Conservation (phyloP, 1,140 invertebrate genomes). For the Diorhabda sublineata region DNA sequence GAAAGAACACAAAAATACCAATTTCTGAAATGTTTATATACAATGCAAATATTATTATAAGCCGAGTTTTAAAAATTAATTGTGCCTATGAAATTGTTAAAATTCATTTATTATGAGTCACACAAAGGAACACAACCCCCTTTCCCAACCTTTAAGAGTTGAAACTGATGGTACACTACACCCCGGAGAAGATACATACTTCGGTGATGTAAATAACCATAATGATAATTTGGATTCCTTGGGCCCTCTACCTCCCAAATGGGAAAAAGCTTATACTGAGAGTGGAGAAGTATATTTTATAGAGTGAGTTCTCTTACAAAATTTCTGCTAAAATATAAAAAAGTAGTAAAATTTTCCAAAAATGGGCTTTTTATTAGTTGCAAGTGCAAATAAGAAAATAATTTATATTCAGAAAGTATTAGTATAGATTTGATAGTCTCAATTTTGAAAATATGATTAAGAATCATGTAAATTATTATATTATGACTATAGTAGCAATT, state of each 20-base stretch:
- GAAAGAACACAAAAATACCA: not conserved
- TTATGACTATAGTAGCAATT: too few relatives aligned
- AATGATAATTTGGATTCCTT: constrained; percentile 57
- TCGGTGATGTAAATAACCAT: constrained; percentile 41
- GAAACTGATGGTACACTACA: constrained; percentile 42
- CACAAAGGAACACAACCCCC: constrained; percentile 42
- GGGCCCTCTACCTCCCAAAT: constrained; percentile 89
- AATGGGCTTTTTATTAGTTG: too few relatives aligned
- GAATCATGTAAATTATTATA: too few relatives aligned
- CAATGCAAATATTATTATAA: not conserved
- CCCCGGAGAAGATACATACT: constrained; percentile 36
- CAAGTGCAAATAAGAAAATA: too few relatives aligned
- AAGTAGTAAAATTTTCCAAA: too few relatives aligned
- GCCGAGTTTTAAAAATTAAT: not conserved
- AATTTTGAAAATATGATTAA: too few relatives aligned
- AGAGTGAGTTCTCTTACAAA: constrained; percentile 65
- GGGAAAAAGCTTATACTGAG: constrained; percentile 96
- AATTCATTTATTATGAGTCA: constrained; percentile 42
- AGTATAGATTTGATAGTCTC: too few relatives aligned
- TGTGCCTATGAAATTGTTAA: not conserved
- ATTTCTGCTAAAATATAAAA: too few relatives aligned
- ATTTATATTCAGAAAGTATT: too few relatives aligned
- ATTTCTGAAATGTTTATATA: not conserved
- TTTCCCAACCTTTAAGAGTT: constrained; percentile 45
- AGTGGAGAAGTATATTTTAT: constrained; percentile 97